phyloP scores from a whole-genome alignment of 2,113 vertebrate genomes.

The Psilopogon haemacephalus region DNA sequence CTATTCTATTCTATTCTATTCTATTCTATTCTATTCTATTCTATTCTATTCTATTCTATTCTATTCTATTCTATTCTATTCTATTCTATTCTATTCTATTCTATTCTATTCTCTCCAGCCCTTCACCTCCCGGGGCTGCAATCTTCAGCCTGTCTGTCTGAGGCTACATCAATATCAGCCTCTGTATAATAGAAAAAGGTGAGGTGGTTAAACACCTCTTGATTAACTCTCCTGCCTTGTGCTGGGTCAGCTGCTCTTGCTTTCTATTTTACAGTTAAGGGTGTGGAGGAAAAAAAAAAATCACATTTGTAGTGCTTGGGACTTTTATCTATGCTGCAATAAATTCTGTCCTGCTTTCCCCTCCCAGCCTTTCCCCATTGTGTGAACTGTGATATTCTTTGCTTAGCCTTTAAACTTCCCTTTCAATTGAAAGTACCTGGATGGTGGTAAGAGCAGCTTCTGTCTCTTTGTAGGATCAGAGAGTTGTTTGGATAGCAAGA shows the following conservation, averaged over 20 bases:
- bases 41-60: no score
- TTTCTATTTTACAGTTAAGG: not conserved
- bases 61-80: no score
- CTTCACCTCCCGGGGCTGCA: not conserved
- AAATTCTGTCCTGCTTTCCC: not conserved
- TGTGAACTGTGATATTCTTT: not conserved
- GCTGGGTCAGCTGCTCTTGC: not conserved
- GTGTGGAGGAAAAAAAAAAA: not conserved
- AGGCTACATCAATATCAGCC: not conserved
- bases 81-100: no score
- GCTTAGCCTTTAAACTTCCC: not conserved
- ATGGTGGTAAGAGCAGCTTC: not conserved
- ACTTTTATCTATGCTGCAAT: not conserved
- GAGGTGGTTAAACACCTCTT: not conserved
- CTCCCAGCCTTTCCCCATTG: fast-evolving
- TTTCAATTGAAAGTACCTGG: not conserved
- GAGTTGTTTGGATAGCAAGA: no score
- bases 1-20: no score
- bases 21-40: no score
- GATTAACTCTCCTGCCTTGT: not conserved
- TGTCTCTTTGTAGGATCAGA: not conserved
- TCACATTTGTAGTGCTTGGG: fast-evolving
- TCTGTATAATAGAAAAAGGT: not conserved
- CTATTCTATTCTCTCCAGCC: no score
- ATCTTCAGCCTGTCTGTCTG: not conserved